These are phyloP conservation scores for Lasioglossum calceatum DNA, from an alignment of 2,888 invertebrate species.

Conservation along the genomic window DNA sequence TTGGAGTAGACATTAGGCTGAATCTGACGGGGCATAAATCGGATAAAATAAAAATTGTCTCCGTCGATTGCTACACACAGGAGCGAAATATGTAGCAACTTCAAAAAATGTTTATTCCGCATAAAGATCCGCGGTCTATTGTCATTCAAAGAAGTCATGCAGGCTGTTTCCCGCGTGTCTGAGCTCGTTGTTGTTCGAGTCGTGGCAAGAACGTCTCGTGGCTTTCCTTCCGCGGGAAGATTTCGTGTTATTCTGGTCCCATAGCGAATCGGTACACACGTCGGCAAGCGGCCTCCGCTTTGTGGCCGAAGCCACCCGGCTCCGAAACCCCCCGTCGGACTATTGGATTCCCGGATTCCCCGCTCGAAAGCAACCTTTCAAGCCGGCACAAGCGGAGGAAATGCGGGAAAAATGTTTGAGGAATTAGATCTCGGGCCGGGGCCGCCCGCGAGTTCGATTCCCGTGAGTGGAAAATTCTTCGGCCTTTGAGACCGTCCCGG, in stretches of 20 bases:
- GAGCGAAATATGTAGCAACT: not conserved
- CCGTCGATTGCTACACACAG: not conserved
- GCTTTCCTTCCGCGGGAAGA: conserved; percentile 3
- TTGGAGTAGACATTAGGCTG: too few relatives aligned
- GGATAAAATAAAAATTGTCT: not conserved
- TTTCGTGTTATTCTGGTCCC: conserved; percentile 8
- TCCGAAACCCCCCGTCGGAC: not conserved
- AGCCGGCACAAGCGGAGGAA: conserved; percentile 2
- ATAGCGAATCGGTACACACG: not conserved
- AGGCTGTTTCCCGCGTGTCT: not conserved
- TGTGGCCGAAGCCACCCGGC: not conserved
- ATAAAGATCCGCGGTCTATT: not conserved
- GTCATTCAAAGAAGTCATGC: not conserved
- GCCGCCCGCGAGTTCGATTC: conserved; percentile 9
- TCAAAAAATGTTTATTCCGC: not conserved
- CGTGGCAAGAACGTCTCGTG: not conserved
- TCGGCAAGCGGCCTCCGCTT: conserved; percentile 1
- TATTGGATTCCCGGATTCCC: conserved; percentile 12
- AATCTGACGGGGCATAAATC: too few relatives aligned
- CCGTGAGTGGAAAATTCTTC: conserved; percentile 5
- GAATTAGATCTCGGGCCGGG: not conserved
- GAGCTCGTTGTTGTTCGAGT: not conserved
- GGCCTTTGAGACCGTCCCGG: not conserved
- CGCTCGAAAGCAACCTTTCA: conserved; percentile 5
- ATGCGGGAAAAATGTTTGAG: conserved; percentile 10